phyloP scores from a whole-genome alignment of 2,888 invertebrate genomes.

The Tholera decimalis region DNA sequence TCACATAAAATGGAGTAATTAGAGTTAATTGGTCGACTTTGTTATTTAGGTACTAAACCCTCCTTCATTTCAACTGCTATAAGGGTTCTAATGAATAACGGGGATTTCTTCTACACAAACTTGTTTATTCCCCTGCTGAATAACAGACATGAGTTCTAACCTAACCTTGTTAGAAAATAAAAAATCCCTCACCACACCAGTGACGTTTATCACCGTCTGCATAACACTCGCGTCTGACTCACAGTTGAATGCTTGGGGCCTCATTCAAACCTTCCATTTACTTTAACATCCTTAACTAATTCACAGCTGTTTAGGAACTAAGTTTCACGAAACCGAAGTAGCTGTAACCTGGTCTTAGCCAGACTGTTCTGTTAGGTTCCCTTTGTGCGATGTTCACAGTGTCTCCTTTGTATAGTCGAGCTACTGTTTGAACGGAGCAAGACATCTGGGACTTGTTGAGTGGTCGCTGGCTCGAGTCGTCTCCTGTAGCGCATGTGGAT shows the following conservation, averaged over 20 bases:
- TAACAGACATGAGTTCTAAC: constrained; percentile 13
- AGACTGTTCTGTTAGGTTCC: constrained; percentile 83
- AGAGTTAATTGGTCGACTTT: too few relatives aligned
- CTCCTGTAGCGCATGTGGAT: constrained; percentile 81
- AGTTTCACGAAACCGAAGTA: constrained; percentile 87
- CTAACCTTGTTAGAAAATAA: constrained; percentile 19
- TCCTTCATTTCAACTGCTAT: neutral
- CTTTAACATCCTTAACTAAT: constrained; percentile 58
- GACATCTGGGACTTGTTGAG: constrained; percentile 82
- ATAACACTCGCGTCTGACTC: constrained; percentile 46
- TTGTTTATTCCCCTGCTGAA: constrained; percentile 19
- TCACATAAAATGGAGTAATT: too few relatives aligned
- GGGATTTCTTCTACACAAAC: constrained; percentile 9
- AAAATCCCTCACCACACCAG: constrained; percentile 29
- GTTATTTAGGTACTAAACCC: too few relatives aligned
- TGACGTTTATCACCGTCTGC: constrained; percentile 36
- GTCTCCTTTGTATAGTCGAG: constrained; percentile 80
- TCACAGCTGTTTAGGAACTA: constrained; percentile 85
- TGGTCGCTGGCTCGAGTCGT: constrained; percentile 77
- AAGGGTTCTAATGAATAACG: neutral
- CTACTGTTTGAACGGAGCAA: constrained; percentile 82
- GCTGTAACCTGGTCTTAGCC: constrained; percentile 82
- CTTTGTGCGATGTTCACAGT: constrained; percentile 81
- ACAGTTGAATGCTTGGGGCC: constrained; percentile 45
- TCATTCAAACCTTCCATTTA: constrained; percentile 45